Evolutionary conservation across 2,888 invertebrate species (phyloP).

Genomic region (Bedellia somnulentella): DNA sequence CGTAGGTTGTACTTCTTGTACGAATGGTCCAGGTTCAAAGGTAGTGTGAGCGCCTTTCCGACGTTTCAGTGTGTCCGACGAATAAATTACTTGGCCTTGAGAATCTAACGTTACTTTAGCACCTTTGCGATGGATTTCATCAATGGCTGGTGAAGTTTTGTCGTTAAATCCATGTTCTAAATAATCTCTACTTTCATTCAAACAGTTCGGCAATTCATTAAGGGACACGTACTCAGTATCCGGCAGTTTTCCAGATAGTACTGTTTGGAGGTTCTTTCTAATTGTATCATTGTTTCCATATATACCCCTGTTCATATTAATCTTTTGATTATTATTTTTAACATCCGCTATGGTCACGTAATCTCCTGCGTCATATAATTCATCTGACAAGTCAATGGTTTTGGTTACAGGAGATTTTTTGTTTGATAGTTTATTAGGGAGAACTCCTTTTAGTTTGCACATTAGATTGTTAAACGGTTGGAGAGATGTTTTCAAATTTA

Average conservation of each 20-base stretch:
- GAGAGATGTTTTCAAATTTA: slow-evolving; percentile 31
- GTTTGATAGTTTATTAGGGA: slow-evolving; percentile 50
- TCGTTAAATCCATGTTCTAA: slow-evolving; percentile 33
- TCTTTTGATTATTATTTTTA: slow-evolving; percentile 74
- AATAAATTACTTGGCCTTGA: slow-evolving; percentile 85
- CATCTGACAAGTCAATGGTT: slow-evolving; percentile 42
- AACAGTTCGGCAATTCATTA: slow-evolving; percentile 71
- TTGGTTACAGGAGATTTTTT: slow-evolving; percentile 49
- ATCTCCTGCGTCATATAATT: slow-evolving; percentile 70
- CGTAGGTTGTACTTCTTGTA: slow-evolving; percentile 64
- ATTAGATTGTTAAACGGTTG: slow-evolving; percentile 73
- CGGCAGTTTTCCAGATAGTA: slow-evolving; percentile 61
- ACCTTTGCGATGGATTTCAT: slow-evolving; percentile 62
- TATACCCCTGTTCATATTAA: slow-evolving; percentile 35
- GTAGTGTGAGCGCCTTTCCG: slow-evolving; percentile 81
- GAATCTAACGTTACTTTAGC: slow-evolving; percentile 83
- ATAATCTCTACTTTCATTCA: slow-evolving; percentile 43
- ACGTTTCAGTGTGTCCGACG: slow-evolving; percentile 80
- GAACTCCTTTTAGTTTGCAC: slow-evolving; percentile 69
- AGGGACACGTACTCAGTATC: slow-evolving; percentile 80
- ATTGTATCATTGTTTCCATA: slow-evolving; percentile 71
- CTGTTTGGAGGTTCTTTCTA: slow-evolving; percentile 63
- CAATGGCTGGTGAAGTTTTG: slow-evolving; percentile 26
- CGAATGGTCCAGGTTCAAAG: slow-evolving; percentile 85
- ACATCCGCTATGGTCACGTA: slow-evolving; percentile 86